Base-by-base conservation (phyloP, 2,113 vertebrate species). In the Sylvia atricapilla region DNA sequence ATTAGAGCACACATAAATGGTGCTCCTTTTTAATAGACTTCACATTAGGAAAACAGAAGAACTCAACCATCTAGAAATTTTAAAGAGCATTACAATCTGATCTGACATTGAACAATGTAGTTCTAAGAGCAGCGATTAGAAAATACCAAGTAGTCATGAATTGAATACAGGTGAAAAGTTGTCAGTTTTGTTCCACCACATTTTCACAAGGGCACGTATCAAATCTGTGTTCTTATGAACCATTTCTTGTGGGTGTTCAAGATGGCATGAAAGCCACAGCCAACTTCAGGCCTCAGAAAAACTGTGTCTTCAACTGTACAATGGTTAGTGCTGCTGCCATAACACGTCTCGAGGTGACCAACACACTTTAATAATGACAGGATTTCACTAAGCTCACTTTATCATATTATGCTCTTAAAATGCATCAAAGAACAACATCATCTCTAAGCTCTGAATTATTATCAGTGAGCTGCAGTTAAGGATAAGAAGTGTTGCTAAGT, bases 401-500 rank as follows among this genome's bases (percentile, higher is more conserved):
- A 96, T 94, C 92, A 94, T 84, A 94, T 86, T 78, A 89, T 79
- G 88, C 58, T 95, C 80, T 77, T 80, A 95, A 94, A 96, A 94
- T 47, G 80, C 92, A 95, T 95, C 89, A 90, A 96, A 97, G 90
- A 82, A 96, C 87, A 96, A 86, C 64, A 95, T 67, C 58, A 93
- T 96, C 97, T 94, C 76, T 93, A 96, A 96, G 94, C 87, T 93
- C 90, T 92, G 91, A 97, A 95, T 96, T 93, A 96, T 92, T 93
- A 96, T 97, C 95, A 96, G 89, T 86, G 95, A 97, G 95, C 76
- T 96, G 92, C 96, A 98, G 97, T 96, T 97, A 96, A 94, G 95
- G 95, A 96, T 96, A 98, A 97, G 93, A 97, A 92, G 95, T 96
- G 92, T 94, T 95, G 87, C 93, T 97, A 97, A 97, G 90, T 98